phyloP scores from a whole-genome alignment of 2,113 vertebrate genomes.

The Octodon degus region DNA sequence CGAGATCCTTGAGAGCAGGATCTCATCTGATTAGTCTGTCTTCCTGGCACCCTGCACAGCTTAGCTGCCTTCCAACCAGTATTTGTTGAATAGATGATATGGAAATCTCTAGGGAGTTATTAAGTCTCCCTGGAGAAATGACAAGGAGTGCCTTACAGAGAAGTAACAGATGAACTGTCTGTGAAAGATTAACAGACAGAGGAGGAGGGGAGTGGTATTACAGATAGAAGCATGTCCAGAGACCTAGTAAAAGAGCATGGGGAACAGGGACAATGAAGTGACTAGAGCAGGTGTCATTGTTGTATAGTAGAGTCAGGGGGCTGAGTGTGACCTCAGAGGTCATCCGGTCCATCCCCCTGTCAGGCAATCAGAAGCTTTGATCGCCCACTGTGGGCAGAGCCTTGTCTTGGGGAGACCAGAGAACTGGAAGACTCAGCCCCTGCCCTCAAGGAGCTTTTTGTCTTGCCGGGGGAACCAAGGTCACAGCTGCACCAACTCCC shows the following conservation, averaged over 20 bases:
- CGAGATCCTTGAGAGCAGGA: slow-evolving; percentile 55
- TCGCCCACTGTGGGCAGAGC: slow-evolving; percentile 83
- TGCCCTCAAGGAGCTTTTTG: slow-evolving; percentile 83
- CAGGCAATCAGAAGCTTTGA: slow-evolving; percentile 83
- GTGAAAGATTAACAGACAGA: slow-evolving; percentile 35
- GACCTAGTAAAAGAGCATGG: neutral
- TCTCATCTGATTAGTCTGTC: neutral
- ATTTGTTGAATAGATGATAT: neutral
- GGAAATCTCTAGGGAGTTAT: slow-evolving; percentile 36
- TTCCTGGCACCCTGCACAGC: slow-evolving; percentile 23
- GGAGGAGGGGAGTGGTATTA: slow-evolving; percentile 32
- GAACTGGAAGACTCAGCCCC: slow-evolving; percentile 81
- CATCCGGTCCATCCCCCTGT: slow-evolving; percentile 82
- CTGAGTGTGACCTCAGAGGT: slow-evolving; percentile 80
- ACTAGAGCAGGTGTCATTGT: slow-evolving; percentile 51
- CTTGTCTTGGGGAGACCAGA: slow-evolving; percentile 83
- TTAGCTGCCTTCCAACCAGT: neutral
- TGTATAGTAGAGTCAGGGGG: slow-evolving; percentile 76
- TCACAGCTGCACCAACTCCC: slow-evolving; percentile 79
- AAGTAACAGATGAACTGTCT: neutral
- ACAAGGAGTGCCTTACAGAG: slow-evolving; percentile 28
- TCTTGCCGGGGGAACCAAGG: slow-evolving; percentile 81
- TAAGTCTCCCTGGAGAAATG: slow-evolving; percentile 19
- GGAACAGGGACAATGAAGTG: slow-evolving; percentile 25
- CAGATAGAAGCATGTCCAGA: slow-evolving; percentile 45